Conservation (phyloP, 2,888 invertebrate genomes). For the Scrobipalpa atriplicella region DNA sequence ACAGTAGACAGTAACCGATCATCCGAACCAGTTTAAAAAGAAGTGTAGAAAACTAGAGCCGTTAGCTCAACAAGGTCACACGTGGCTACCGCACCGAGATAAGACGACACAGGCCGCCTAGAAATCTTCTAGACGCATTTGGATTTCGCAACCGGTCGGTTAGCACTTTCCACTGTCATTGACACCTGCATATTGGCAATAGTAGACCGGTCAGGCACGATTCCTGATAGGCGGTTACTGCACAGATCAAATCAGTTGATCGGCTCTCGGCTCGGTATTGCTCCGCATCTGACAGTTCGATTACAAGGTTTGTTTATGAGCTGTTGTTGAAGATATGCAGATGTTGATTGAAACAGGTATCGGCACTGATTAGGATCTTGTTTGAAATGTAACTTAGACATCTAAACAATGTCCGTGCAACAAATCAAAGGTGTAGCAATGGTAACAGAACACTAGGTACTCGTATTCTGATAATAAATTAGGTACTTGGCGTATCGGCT, state of each 20-base stretch:
- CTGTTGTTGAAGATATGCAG: slow-evolving; percentile 13
- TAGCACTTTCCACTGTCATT: slow-evolving; percentile 38
- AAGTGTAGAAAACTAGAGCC: slow-evolving; percentile 26
- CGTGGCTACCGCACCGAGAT: slow-evolving; percentile 18
- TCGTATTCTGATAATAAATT: too few species aligned
- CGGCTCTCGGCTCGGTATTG: slow-evolving; percentile 15
- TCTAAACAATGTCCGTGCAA: neutral
- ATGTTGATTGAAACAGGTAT: neutral
- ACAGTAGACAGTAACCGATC: neutral
- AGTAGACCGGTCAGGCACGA: slow-evolving; percentile 25
- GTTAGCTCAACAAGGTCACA: slow-evolving; percentile 32
- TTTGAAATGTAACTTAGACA: neutral
- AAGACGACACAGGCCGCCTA: slow-evolving; percentile 22
- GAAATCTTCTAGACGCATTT: slow-evolving; percentile 27
- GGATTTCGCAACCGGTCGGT: slow-evolving; percentile 32
- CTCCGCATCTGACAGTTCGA: slow-evolving; percentile 14
- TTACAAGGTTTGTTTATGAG: slow-evolving; percentile 20
- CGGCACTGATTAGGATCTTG: neutral
- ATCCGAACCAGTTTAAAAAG: slow-evolving; percentile 14
- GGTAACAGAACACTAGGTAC: neutral
- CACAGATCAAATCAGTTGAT: slow-evolving; percentile 19
- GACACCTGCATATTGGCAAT: slow-evolving; percentile 35
- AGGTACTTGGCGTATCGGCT: neutral
- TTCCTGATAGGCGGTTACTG: slow-evolving; percentile 14
- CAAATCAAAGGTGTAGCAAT: slow-evolving; percentile 6